phyloP scores from a whole-genome alignment of 1,140 invertebrate species.

The Caerostris darwini region DNA sequence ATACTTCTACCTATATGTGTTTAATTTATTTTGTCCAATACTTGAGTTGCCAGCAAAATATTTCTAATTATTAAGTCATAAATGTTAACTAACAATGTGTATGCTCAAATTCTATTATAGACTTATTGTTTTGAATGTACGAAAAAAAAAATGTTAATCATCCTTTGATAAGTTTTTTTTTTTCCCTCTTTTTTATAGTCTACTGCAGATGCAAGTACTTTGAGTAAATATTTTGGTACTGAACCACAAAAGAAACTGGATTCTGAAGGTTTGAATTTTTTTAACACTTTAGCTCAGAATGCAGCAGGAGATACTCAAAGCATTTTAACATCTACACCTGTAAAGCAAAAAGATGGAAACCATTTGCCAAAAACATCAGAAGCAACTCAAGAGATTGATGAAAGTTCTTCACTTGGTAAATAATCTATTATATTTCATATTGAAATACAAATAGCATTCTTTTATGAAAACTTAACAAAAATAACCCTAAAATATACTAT shows the following conservation, averaged over 20 bases:
- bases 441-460: not conserved
- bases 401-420: conserved; percentile 8
- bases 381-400: not conserved
- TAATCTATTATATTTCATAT: not conserved
- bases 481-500: not conserved
- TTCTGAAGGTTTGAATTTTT: conserved; percentile 54
- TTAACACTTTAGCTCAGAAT: conserved; percentile 58
- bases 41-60: no score
- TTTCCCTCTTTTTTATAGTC: not conserved
- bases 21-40: no score
- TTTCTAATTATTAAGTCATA: no score
- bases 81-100: no score
- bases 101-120: no score
- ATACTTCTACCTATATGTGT: no score
- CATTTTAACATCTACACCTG: not conserved
- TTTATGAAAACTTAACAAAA: not conserved
- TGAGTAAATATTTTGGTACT: conserved; percentile 62
- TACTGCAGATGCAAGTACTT: conserved; percentile 5
- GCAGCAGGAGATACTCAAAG: not conserved
- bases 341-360: not conserved
- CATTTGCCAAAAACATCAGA: not conserved
- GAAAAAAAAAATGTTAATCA: no score
- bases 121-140: no score
- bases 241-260: not conserved
- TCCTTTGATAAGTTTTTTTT: not conserved